These are phyloP conservation scores for Channa argus DNA, from an alignment of 2,113 vertebrate species.

Conservation along the genomic window DNA sequence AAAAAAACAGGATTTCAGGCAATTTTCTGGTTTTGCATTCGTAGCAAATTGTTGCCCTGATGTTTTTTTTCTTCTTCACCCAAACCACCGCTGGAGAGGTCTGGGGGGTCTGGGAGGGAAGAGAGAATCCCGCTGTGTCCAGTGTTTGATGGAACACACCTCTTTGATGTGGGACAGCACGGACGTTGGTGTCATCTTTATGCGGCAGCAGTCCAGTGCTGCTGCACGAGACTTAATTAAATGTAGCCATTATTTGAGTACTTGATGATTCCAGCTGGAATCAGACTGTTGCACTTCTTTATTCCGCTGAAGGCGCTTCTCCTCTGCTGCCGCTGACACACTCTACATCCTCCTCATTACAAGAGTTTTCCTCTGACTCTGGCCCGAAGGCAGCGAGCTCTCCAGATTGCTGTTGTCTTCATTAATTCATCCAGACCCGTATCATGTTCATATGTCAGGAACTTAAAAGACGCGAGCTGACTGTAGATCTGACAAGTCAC, in stretches of 20 bases:
- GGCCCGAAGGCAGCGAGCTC: neutral
- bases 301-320: conserved; percentile 1
- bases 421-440: neutral
- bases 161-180: neutral
- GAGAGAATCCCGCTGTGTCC: too few species aligned
- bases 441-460: neutral
- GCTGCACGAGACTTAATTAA: conserved; percentile 12
- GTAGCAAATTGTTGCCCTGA: neutral
- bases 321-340: neutral
- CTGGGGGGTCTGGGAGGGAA: too few species aligned
- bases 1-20: neutral
- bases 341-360: neutral
- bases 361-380: neutral
- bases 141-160: neutral
- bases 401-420: conserved; percentile 10
- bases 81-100: too few species aligned
- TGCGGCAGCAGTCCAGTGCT: neutral
- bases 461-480: neutral
- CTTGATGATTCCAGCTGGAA: conserved; percentile 19
- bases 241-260: neutral
- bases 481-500: neutral
- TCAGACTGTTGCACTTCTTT: neutral
- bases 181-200: too few species aligned
- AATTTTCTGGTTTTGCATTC: neutral
- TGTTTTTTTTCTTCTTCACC: too few species aligned